Percentiles rank a stretch among this genome's conserved stretches.
Evolutionary conservation across 1,140 invertebrate genomes (phyloP).

Genomic region (Drosophila biarmipes): DNA sequence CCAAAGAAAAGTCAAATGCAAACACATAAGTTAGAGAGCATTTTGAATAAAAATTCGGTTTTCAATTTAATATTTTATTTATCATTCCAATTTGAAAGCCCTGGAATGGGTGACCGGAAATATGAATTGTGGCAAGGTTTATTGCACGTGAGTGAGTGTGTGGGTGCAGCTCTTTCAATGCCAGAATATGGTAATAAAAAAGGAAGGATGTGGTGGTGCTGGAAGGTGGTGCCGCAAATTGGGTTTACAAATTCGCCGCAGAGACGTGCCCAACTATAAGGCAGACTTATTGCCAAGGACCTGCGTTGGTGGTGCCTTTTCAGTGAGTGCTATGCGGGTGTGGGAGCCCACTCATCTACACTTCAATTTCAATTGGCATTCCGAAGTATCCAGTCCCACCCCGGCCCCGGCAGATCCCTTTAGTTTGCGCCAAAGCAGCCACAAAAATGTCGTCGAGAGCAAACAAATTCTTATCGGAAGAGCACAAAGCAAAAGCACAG

Average conservation of each 20-base stretch:
- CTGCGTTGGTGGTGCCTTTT: constrained; percentile 12
- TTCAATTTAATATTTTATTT: constrained; percentile 62
- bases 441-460: constrained; percentile 71
- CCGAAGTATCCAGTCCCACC: constrained; percentile 28
- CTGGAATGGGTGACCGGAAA: constrained; percentile 40
- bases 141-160: constrained; percentile 19
- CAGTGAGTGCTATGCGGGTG: constrained; percentile 13
- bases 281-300: constrained; percentile 60
- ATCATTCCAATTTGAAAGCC: constrained; percentile 26
- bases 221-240: constrained; percentile 53
- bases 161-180: constrained; percentile 50
- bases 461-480: constrained; percentile 78
- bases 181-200: constrained; percentile 52
- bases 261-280: constrained; percentile 64
- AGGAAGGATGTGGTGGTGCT: constrained; percentile 32
- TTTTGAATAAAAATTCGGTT: constrained; percentile 52
- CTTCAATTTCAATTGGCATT: constrained; percentile 81
- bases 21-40: constrained; percentile 45
- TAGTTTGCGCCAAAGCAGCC: constrained; percentile 56
- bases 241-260: constrained; percentile 65
- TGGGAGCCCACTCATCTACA: constrained; percentile 57
- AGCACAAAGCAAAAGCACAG: constrained; percentile 61
- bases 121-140: constrained; percentile 46
- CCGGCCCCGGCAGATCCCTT: constrained; percentile 2
- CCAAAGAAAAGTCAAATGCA: constrained; percentile 43